These are phyloP conservation scores for Catharus fuscescens DNA, from an alignment of 2,113 vertebrate genomes.

Conservation along the genomic window DNA sequence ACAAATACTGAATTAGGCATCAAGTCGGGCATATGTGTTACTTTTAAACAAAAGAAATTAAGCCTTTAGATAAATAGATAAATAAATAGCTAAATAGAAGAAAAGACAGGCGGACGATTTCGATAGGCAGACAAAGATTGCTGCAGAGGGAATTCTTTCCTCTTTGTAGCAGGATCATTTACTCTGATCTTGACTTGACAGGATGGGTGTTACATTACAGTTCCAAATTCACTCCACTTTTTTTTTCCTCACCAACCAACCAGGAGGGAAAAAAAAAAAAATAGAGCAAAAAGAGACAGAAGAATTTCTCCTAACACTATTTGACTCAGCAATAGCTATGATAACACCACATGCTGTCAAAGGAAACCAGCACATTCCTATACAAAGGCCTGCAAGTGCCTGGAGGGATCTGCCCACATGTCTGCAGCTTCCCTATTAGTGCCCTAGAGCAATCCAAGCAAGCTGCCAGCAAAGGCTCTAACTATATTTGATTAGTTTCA, in stretches of 20 bases:
- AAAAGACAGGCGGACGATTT: not conserved
- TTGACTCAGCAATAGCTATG: not conserved
- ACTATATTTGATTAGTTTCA: conserved; percentile 78
- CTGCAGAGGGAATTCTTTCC: not conserved
- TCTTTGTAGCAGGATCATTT: not conserved
- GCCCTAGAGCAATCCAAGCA: conserved; percentile 39
- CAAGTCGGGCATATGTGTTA: not conserved
- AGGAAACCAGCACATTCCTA: conserved; percentile 51
- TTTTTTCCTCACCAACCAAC: not conserved
- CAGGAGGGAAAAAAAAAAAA: not conserved
- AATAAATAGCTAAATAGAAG: not conserved
- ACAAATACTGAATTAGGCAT: not conserved
- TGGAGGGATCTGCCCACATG: conserved; percentile 43
- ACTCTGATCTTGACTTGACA: conserved; percentile 5
- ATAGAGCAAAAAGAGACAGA: not conserved
- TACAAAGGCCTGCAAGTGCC: conserved; percentile 13
- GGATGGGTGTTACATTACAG: not conserved
- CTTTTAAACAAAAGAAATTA: conserved; percentile 20
- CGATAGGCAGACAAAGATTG: not conserved
- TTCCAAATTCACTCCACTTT: not conserved
- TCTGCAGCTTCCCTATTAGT: conserved; percentile 25
- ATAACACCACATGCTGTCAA: not conserved
- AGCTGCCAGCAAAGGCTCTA: conserved; percentile 66
- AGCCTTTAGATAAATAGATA: conserved; percentile 32
- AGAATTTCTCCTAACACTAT: not conserved